Conservation (phyloP, 2,797 vertebrate genomes). For the Spondyliosoma cantharus region DNA sequence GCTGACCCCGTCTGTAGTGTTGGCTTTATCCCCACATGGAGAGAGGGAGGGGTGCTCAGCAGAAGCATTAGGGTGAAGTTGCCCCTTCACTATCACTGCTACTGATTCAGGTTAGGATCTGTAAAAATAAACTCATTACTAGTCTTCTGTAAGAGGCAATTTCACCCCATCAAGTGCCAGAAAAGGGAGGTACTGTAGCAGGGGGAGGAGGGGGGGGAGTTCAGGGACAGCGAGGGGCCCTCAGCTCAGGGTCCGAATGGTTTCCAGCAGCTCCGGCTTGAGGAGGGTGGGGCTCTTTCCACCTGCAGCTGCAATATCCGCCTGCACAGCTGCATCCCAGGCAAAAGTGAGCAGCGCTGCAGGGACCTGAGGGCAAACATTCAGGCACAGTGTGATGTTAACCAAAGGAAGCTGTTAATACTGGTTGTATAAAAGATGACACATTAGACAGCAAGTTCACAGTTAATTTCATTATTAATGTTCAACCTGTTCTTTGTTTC, state of each 20-base stretch:
- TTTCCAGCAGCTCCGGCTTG: constrained; percentile 84
- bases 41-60: constrained; percentile 28
- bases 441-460: not conserved
- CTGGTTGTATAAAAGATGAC: not conserved
- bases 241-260: constrained; percentile 87
- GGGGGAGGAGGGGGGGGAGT: too few species aligned
- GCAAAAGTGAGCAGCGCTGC: constrained; percentile 90
- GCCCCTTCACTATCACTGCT: constrained; percentile 34
- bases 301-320: constrained; percentile 87
- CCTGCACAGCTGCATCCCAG: constrained; percentile 90
- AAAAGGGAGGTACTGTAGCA: constrained; percentile 7
- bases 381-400: not conserved
- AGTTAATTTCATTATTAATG: not conserved
- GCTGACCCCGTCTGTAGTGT: constrained; percentile 39
- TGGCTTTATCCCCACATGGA: constrained; percentile 22
- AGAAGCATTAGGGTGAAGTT: constrained; percentile 31
- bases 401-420: not conserved
- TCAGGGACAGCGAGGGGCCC: constrained; percentile 29
- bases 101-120: constrained; percentile 44
- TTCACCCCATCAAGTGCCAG: constrained; percentile 32
- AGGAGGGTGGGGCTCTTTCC: constrained; percentile 79
- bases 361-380: constrained; percentile 84
- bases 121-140: constrained; percentile 51
- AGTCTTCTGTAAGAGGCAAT: constrained; percentile 27
- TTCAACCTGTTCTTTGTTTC: too few species aligned